These are phyloP conservation scores for Lepidocyrtoides sp. DNA, from an alignment of 2,888 invertebrate species.

Conservation along the genomic window DNA sequence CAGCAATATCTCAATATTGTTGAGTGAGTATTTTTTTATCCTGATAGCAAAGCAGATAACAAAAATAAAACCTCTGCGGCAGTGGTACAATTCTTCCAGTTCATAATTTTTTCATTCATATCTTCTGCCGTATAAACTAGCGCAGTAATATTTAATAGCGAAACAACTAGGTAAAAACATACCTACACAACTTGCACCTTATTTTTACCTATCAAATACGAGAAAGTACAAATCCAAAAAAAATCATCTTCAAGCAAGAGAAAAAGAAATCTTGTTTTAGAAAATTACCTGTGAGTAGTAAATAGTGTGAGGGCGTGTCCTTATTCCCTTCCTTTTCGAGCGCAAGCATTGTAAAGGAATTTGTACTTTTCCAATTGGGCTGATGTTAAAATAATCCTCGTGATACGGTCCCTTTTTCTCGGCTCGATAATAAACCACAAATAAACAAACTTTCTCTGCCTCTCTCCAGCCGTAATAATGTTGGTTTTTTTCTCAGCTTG, in stretches of 20 bases:
- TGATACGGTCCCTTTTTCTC: slow-evolving; percentile 9
- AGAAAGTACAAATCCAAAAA: background rate
- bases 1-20: background rate
- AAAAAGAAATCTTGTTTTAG: slow-evolving; percentile 28
- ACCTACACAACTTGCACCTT: background rate
- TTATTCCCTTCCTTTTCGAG: background rate
- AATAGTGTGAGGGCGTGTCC: slow-evolving; percentile 28
- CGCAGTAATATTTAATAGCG: background rate
- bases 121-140: background rate
- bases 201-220: background rate
- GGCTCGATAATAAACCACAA: slow-evolving; percentile 38
- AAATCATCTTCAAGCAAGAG: background rate
- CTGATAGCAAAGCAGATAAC: background rate
- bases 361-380: slow-evolving; percentile 11
- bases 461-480: slow-evolving; percentile 13
- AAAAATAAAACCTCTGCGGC: background rate
- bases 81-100: background rate
- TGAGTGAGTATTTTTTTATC: slow-evolving; percentile 3
- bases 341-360: background rate
- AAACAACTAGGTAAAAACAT: background rate
- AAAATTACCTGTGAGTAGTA: slow-evolving; percentile 53
- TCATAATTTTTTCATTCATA: background rate
- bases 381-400: slow-evolving; percentile 2
- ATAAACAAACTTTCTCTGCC: slow-evolving; percentile 47
- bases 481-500: background rate